Evolutionary conservation across 2,113 vertebrate genomes (phyloP).

Genomic region (Vulpes lagopus): DNA sequence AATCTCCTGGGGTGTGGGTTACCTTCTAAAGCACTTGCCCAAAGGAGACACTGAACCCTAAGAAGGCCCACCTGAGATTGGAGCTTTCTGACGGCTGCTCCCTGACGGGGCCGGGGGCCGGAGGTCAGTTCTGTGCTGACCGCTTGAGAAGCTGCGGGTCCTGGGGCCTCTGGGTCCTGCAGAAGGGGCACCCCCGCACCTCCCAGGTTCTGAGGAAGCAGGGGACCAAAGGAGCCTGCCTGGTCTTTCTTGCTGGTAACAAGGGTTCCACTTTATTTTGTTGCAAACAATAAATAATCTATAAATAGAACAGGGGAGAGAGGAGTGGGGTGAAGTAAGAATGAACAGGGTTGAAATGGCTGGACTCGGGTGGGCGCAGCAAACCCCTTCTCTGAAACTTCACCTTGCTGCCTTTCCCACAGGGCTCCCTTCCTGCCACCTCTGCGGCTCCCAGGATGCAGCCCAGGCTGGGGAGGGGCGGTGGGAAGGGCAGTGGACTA

Average conservation of each 20-base stretch:
- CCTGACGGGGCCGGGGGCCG: not conserved
- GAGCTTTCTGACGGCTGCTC: not conserved
- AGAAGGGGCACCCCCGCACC: not conserved
- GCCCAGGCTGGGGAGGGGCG: not conserved
- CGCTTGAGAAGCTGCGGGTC: no score
- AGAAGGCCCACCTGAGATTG: not conserved
- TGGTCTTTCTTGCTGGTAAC: not conserved
- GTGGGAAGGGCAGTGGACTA: not conserved
- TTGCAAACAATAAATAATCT: slow-evolving; percentile 72
- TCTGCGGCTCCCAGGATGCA: not conserved
- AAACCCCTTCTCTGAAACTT: not conserved
- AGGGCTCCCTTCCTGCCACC: not conserved
- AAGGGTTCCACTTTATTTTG: slow-evolving; percentile 67
- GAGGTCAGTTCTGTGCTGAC: not conserved
- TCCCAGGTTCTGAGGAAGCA: not conserved
- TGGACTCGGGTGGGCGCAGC: not conserved
- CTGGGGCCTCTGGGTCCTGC: not conserved
- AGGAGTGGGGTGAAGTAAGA: not conserved
- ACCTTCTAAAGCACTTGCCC: not conserved
- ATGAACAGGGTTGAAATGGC: not conserved
- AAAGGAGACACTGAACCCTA: not conserved
- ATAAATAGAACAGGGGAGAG: slow-evolving; percentile 65
- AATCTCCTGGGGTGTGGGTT: not conserved
- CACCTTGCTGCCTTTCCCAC: not conserved
- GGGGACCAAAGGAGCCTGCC: not conserved